Evolutionary conservation across 2,888 invertebrate genomes (phyloP).

Genomic region (Oscheius myriophilus): DNA sequence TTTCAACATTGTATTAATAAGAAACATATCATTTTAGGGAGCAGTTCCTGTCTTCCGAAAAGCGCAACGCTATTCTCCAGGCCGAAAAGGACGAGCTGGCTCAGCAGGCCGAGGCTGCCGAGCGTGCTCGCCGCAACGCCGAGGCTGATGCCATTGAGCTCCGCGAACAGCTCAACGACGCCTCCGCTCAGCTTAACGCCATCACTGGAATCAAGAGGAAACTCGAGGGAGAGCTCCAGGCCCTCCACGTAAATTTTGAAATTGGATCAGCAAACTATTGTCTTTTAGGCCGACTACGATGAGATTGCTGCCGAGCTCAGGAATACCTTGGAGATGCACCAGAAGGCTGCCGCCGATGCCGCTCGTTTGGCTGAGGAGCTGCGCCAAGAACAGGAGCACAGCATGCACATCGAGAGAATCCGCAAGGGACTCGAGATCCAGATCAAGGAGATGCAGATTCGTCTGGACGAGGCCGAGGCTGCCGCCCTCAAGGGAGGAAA

Average conservation of each 20-base stretch:
- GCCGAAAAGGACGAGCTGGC: conserved; percentile 95
- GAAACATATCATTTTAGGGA: conserved; percentile 77
- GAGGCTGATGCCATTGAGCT: conserved; percentile 97
- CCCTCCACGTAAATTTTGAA: conserved; percentile 87
- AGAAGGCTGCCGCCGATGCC: conserved; percentile 91
- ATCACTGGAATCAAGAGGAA: conserved; percentile 95
- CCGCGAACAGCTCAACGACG: conserved; percentile 96
- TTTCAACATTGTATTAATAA: background rate
- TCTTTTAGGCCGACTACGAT: conserved; percentile 86
- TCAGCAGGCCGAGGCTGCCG: conserved; percentile 78
- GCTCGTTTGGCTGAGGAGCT: conserved; percentile 98
- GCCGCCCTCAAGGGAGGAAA: conserved; percentile 87
- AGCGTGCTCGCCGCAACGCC: conserved; percentile 96
- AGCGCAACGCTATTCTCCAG: conserved; percentile 94
- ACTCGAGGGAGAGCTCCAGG: conserved; percentile 93
- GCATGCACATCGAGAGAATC: conserved; percentile 96
- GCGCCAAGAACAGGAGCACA: conserved; percentile 85
- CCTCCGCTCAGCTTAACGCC: conserved; percentile 88
- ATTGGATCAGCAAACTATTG: background rate
- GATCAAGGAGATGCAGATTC: conserved; percentile 86
- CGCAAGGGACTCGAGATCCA: conserved; percentile 96
- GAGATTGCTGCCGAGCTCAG: conserved; percentile 98
- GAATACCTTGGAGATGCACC: conserved; percentile 97
- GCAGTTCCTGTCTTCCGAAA: conserved; percentile 94
- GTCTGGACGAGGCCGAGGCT: conserved; percentile 88